Evolutionary conservation across 37 sponge, comb jelly and placozoan genomes (phyloP).

Genomic region (Axinella damicornis): DNA sequence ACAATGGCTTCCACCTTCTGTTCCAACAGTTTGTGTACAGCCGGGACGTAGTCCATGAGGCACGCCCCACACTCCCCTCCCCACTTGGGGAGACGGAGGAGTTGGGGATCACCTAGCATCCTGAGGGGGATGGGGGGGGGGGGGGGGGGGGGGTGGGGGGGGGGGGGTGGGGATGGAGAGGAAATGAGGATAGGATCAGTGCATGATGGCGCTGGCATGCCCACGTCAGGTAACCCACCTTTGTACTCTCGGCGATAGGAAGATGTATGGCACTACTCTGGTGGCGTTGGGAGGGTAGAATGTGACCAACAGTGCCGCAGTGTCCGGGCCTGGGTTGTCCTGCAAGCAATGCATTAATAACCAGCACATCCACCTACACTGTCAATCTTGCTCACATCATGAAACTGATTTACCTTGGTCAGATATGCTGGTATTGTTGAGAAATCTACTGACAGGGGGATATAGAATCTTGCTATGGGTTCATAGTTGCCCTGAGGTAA

Average conservation of each 20-base stretch:
- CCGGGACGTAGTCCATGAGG: constrained; percentile 85
- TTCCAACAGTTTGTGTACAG: constrained; percentile 57
- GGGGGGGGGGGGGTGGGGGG: too few relatives aligned
- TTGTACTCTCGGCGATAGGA: constrained; percentile 67
- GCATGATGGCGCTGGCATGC: too few relatives aligned
- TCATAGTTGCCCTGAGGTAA: constrained; percentile 2
- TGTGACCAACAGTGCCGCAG: constrained; percentile 57
- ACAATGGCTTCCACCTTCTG: constrained; percentile 57
- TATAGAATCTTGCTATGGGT: constrained; percentile 63
- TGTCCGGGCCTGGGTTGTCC: constrained; percentile 59
- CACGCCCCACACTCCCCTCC: constrained; percentile 52
- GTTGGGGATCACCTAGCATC: constrained; percentile 40
- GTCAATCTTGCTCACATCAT: background rate
- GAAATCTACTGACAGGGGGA: constrained; percentile 60
- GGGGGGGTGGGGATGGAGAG: too few relatives aligned
- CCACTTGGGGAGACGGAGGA: constrained; percentile 68
- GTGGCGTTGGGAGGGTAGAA: constrained; percentile 59
- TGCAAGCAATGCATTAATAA: background rate
- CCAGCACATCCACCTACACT: background rate
- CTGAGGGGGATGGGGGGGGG: constrained; percentile 2
- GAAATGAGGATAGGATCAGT: too few relatives aligned
- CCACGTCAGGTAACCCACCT: background rate
- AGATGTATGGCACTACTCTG: constrained; percentile 39
- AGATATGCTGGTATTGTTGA: constrained; percentile 51
- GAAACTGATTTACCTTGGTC: constrained; percentile 46